These are phyloP conservation scores for Digitonthophagus gazella DNA, from an alignment of 2,888 invertebrate species.

Conservation along the genomic window DNA sequence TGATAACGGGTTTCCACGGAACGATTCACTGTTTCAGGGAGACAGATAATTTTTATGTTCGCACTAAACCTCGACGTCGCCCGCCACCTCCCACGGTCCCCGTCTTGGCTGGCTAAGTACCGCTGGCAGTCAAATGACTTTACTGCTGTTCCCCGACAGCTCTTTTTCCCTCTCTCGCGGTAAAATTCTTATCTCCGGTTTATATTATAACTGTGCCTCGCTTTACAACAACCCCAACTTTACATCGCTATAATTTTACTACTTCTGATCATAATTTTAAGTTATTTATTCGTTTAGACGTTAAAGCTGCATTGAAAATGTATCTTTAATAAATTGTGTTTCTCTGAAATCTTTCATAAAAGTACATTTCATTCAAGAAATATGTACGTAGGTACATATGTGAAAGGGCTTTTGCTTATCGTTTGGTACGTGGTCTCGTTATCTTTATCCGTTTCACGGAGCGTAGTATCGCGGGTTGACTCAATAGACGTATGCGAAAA, in stretches of 20 bases:
- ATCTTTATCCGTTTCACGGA: constrained; percentile 14
- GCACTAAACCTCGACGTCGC: constrained; percentile 24
- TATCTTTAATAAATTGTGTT: too few relatives aligned
- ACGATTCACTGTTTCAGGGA: constrained; percentile 29
- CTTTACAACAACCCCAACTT: neutral
- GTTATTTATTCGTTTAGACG: neutral
- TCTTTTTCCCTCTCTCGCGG: constrained; percentile 13
- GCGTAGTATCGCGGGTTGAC: neutral
- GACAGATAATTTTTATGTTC: constrained; percentile 30
- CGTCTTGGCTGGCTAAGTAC: constrained; percentile 24
- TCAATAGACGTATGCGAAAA: neutral
- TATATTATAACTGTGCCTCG: neutral
- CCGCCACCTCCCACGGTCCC: constrained; percentile 4
- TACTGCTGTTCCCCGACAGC: constrained; percentile 16
- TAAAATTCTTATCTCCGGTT: neutral
- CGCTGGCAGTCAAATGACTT: constrained; percentile 26
- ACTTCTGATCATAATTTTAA: neutral
- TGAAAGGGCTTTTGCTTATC: neutral
- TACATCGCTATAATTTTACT: neutral
- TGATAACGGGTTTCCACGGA: constrained; percentile 27
- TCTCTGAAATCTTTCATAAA: too few relatives aligned
- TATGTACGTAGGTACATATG: neutral
- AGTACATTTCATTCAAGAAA: neutral
- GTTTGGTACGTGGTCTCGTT: constrained; percentile 3
- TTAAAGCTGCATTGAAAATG: too few relatives aligned